A percentile compares a stretch with the other conserved stretches of the same genome.
Conservation (phyloP, 2,797 vertebrate genomes). For the Hybognathus amarus region DNA sequence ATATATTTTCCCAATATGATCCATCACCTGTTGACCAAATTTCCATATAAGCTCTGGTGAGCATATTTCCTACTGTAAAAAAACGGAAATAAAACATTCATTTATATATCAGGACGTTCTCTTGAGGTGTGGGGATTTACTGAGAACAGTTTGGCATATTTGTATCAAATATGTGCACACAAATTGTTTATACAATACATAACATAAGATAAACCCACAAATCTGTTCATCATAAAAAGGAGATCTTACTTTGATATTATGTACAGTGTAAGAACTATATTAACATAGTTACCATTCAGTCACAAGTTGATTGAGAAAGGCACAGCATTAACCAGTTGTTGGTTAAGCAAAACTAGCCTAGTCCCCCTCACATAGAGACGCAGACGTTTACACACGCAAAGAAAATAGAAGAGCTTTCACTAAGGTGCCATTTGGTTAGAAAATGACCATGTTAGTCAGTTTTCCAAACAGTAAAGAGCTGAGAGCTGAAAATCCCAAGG, state of each 20-base stretch:
- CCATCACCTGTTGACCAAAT: slow-evolving; percentile 27
- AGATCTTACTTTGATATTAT: slow-evolving; percentile 48
- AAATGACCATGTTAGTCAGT: slow-evolving; percentile 10
- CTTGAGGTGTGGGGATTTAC: slow-evolving; percentile 35
- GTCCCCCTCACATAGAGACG: slow-evolving; percentile 4
- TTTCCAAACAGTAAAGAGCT: slow-evolving; percentile 4
- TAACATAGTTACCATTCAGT: slow-evolving; percentile 54
- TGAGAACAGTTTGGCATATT: slow-evolving; percentile 54
- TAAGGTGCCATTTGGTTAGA: slow-evolving; percentile 16
- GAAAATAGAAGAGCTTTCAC: neutral
- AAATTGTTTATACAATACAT: slow-evolving; percentile 44
- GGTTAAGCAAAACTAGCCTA: slow-evolving; percentile 41
- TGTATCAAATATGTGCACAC: slow-evolving; percentile 51
- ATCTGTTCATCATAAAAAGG: slow-evolving; percentile 28
- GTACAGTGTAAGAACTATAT: slow-evolving; percentile 47
- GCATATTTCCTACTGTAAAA: slow-evolving; percentile 22
- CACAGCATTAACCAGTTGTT: slow-evolving; percentile 59
- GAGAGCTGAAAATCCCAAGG: neutral
- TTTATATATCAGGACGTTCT: slow-evolving; percentile 7
- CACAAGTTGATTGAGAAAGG: slow-evolving; percentile 59
- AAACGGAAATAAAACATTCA: slow-evolving; percentile 38
- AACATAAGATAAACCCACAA: slow-evolving; percentile 33
- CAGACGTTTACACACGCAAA: neutral
- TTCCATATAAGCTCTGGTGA: neutral
- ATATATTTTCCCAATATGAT: slow-evolving; percentile 13